These are phyloP conservation scores for Thalpophila matura DNA, from an alignment of 2,888 invertebrate species.

Conservation along the genomic window DNA sequence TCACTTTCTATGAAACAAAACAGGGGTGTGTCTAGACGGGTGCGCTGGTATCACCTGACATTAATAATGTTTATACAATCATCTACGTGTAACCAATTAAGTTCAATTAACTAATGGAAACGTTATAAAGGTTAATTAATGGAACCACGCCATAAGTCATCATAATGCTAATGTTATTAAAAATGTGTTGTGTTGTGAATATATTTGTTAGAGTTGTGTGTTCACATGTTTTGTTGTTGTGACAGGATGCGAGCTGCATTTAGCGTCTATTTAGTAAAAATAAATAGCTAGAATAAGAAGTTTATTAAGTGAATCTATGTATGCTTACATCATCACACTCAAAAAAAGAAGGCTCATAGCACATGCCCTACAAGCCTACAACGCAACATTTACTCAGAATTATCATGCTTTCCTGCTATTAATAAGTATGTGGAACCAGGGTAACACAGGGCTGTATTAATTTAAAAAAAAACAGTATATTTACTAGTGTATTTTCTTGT, in stretches of 20 bases:
- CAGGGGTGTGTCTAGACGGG: slow-evolving; percentile 33
- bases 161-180: background rate
- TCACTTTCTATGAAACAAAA: slow-evolving; percentile 32
- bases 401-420: too few species aligned
- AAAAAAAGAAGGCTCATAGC: too few species aligned
- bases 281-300: background rate
- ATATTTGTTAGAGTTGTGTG: too few species aligned
- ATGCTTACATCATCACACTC: too few species aligned
- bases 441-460: too few species aligned
- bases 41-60: slow-evolving; percentile 17
- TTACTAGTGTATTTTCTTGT: too few species aligned
- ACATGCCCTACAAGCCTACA: too few species aligned
- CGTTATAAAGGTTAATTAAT: slow-evolving; percentile 14
- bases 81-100: slow-evolving; percentile 12
- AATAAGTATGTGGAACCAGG: too few species aligned
- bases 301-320: too few species aligned
- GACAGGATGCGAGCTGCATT: too few species aligned
- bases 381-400: too few species aligned
- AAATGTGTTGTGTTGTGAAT: background rate
- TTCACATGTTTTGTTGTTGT: background rate
- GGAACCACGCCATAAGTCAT: slow-evolving; percentile 2
- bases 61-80: slow-evolving; percentile 12
- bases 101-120: slow-evolving; percentile 32
- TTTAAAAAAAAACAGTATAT: too few species aligned
- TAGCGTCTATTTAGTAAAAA: background rate